Base-by-base conservation (phyloP, 2,888 invertebrate genomes). In the Megalurothrips usitatus region DNA sequence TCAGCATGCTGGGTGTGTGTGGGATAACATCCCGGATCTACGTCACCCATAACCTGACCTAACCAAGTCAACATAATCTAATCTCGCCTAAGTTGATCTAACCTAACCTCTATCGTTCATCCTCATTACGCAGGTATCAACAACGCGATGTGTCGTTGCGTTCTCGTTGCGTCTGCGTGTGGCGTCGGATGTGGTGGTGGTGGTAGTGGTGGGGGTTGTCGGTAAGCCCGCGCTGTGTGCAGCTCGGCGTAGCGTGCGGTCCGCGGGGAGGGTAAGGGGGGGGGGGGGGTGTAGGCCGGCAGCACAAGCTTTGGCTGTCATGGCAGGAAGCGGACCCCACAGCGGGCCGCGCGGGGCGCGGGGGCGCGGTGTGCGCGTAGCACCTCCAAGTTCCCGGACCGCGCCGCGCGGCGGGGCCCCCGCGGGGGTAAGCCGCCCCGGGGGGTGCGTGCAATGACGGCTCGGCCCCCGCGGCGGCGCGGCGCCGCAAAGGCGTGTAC, bases 391-490 rank as follows among this genome's bases (percentile, higher is more conserved):
- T 58, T 58, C 14, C 58, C 58, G 58, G 58, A 43, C 34, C 2
- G 34, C n/a, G n/a, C n/a, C n/a, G 6, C 34, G 34, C 34, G 34
- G 58, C 58, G n/a, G n/a, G n/a, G n/a, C n/a, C n/a, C n/a, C n/a
- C n/a, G n/a, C n/a, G n/a, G n/a, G n/a, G n/a, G 68, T 75, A 75
- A 75, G 68, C 68, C 68, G 68, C 68, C n/a, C n/a, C n/a, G n/a
- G 68, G 23, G 23, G 26, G 68, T 75, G 68, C 68, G 68, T 75
- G 68, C 68, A 75, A 75, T 75, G 26, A 75, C 26, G 68, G 58
- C n/a, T 17, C 17, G 11, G 19, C 19, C 58, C 58, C 19, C 58
- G 58, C 14, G 58, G 58, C 14, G 58, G 58, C 14, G 58, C 14
- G 58, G 17, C 14, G 58, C 14, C 6, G 58, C 52, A 10, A 10